Base-by-base conservation (phyloP, 1,140 invertebrate species). In the Chironomus tepperi region DNA sequence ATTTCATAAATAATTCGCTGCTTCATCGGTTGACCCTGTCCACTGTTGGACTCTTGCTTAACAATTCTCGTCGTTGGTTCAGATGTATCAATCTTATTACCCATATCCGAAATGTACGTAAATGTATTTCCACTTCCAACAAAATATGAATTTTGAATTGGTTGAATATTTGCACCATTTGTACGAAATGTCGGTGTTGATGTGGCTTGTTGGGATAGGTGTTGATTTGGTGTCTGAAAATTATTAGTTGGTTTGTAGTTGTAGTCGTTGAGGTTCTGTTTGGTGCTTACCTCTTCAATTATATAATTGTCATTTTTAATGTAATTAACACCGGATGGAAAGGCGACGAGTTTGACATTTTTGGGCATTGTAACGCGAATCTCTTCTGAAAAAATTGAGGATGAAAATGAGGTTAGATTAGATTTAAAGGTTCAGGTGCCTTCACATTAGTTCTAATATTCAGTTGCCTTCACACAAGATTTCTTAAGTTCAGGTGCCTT, bases 1-100 rank as follows among this genome's bases (percentile, higher is more conserved):
- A 70, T 70, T 70, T 21, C 65, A 70, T 70, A 70, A 70, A 70
- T 70, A 70, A 70, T 70, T 70, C 65, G 6, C 10, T 70, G 65
- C 18, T 70, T 70, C 9, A 70, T 6, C 15, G 7, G 12, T 5
- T 18, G n/a, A 19, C 65, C 18, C 19, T 70, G 65, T 10, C 18
- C 18, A 70, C 18, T 70, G 18, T 10, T 70, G 7, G 65, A 19
- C 19, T 70, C 65, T 19, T 70, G 65, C 5, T 70, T 70, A 5
- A 21, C 65, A 21, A 70, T 70, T 70, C 65, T 18, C 9, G 65
- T 18, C 1, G 65, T 70, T 8, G 65, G 65, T 21, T 70, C 65
- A 6, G 47, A 5, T 57, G 65, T 19, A 1, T 70, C 65, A 70
- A 70, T 5, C 18, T 70, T 70, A 70, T 70, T 70, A 1, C 65